Percentiles rank a stretch among this genome's conserved stretches.
Conservation (phyloP, 2,888 invertebrate genomes). For the Lasioglossum pauxillum region DNA sequence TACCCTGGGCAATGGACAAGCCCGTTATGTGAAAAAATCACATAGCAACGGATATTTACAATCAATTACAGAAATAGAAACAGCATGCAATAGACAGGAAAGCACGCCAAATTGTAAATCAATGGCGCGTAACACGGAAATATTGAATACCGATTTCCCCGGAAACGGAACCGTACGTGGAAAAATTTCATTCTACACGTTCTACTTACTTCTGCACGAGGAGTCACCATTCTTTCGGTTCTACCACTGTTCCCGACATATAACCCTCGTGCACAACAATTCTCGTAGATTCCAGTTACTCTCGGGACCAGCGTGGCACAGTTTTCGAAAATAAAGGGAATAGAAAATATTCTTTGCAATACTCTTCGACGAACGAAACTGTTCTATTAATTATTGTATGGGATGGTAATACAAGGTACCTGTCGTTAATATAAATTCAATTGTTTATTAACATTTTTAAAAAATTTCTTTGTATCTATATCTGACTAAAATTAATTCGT, state of each 20-base stretch:
- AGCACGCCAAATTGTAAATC: neutral
- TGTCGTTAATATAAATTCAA: neutral
- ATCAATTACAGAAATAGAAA: constrained; percentile 8
- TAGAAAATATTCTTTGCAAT: neutral
- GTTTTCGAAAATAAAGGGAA: neutral
- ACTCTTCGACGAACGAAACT: neutral
- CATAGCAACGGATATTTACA: neutral
- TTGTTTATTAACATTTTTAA: too few relatives aligned
- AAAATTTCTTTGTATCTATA: too few relatives aligned
- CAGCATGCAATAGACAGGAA: neutral
- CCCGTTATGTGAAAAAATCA: neutral
- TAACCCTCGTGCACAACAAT: neutral
- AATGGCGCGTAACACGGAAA: constrained; percentile 4
- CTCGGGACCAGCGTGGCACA: neutral
- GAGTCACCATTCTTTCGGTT: neutral
- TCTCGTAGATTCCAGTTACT: neutral
- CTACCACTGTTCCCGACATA: neutral
- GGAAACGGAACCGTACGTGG: neutral
- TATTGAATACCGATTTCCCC: constrained; percentile 9
- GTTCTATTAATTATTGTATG: neutral
- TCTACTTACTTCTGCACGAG: constrained; percentile 3
- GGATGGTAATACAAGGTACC: neutral
- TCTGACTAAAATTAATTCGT: too few relatives aligned
- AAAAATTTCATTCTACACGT: constrained; percentile 8
- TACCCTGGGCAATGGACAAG: neutral